phyloP scores from a whole-genome alignment of 2,113 vertebrate genomes.

The Brienomyrus brachyistius region DNA sequence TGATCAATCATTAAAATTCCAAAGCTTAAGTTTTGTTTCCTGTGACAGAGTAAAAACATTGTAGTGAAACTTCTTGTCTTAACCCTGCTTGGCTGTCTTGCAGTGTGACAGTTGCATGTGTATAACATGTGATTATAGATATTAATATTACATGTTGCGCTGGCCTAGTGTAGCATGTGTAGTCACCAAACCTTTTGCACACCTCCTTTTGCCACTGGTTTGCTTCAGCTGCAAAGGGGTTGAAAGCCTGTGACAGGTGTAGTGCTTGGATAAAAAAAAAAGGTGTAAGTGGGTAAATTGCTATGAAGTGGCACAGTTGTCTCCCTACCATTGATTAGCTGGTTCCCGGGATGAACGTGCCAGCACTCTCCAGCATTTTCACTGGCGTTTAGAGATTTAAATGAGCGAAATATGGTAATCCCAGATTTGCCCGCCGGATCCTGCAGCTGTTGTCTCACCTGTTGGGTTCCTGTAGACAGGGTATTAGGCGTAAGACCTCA shows the following conservation, averaged over 20 bases:
- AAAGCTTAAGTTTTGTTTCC: not conserved
- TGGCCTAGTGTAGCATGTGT: not conserved
- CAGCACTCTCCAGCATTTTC: not conserved
- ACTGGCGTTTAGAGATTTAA: not conserved
- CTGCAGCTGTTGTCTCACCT: constrained; percentile 1
- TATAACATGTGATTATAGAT: not conserved
- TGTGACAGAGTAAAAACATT: not conserved
- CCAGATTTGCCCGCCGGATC: not conserved
- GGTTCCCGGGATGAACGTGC: not conserved
- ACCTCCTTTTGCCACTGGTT: not conserved
- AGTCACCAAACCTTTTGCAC: not conserved
- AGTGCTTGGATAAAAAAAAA: not conserved
- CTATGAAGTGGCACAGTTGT: not conserved
- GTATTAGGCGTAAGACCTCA: not conserved
- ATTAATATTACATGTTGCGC: not conserved
- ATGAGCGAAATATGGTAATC: constrained; percentile 6
- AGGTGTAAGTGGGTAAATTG: not conserved
- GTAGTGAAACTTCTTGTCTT: not conserved
- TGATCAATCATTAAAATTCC: not conserved
- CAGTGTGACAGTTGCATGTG: not conserved
- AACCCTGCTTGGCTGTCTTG: not conserved
- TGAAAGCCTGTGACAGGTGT: not conserved
- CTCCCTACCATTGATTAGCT: not conserved
- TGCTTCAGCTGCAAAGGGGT: not conserved
- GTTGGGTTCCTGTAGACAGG: not conserved